These are phyloP conservation scores for Scaptomyza hsui DNA, from an alignment of 1,140 invertebrate genomes.

Conservation along the genomic window DNA sequence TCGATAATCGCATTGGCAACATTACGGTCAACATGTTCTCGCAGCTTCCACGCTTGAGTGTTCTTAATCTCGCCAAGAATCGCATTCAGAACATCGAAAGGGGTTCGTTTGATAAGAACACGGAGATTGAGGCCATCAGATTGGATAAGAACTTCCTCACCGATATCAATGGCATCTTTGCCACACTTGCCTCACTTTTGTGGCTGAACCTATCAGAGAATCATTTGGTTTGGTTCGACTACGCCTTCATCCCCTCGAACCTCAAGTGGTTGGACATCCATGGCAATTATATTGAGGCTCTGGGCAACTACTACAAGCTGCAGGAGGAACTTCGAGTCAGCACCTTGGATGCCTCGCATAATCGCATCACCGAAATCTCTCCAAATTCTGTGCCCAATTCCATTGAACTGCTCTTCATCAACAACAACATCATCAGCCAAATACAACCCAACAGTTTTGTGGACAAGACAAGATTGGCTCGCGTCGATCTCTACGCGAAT, in stretches of 20 bases:
- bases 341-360: slow-evolving; percentile 92
- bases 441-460: slow-evolving; percentile 92
- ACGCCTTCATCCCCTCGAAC: slow-evolving; percentile 90
- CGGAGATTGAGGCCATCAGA: slow-evolving; percentile 91
- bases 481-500: slow-evolving; percentile 94
- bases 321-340: slow-evolving; percentile 87
- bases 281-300: slow-evolving; percentile 90
- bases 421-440: slow-evolving; percentile 91
- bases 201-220: slow-evolving; percentile 95
- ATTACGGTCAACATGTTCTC: slow-evolving; percentile 89
- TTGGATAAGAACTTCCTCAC: slow-evolving; percentile 91
- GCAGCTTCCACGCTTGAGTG: slow-evolving; percentile 89
- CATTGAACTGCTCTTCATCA: slow-evolving; percentile 91
- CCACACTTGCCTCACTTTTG: slow-evolving; percentile 89
- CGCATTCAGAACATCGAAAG: slow-evolving; percentile 90
- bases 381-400: slow-evolving; percentile 90
- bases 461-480: slow-evolving; percentile 90
- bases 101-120: slow-evolving; percentile 90
- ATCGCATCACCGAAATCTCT: slow-evolving; percentile 89
- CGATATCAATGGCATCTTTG: slow-evolving; percentile 91
- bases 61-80: slow-evolving; percentile 93
- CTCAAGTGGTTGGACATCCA: slow-evolving; percentile 93
- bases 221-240: slow-evolving; percentile 92
- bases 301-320: slow-evolving; percentile 90
- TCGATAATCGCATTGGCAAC: slow-evolving; percentile 92